These are phyloP conservation scores for Bombus breviceps DNA, from an alignment of 1,140 invertebrate species.

Conservation along the genomic window DNA sequence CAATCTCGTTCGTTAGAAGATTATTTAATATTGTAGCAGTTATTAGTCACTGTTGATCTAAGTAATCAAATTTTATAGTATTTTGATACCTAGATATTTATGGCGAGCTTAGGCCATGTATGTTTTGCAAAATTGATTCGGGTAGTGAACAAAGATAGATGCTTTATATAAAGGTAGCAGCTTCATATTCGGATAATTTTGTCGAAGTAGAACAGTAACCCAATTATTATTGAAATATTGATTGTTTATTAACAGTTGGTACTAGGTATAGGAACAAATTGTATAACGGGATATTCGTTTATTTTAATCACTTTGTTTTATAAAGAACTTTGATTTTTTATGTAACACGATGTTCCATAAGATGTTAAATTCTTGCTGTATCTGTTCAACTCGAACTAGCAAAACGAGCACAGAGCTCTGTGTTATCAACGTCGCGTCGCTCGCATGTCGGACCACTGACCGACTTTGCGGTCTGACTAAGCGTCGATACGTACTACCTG, in stretches of 20 bases:
- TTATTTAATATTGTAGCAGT: not conserved
- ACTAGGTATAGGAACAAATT: too few species aligned
- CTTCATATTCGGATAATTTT: not conserved
- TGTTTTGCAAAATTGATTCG: not conserved
- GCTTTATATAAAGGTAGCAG: not conserved
- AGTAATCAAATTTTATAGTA: not conserved
- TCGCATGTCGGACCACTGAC: too few species aligned
- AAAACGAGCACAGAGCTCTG: not conserved
- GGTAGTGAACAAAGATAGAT: not conserved
- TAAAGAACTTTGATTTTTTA: not conserved
- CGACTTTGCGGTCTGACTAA: constrained; percentile 9
- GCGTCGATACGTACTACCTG: constrained; percentile 17
- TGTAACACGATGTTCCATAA: not conserved
- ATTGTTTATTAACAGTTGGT: too few species aligned
- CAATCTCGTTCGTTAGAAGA: not conserved
- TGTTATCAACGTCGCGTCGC: constrained; percentile 1
- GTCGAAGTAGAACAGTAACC: too few species aligned
- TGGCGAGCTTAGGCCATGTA: too few species aligned
- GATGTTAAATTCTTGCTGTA: not conserved
- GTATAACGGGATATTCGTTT: too few species aligned
- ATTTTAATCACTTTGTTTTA: too few species aligned
- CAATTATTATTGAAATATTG: too few species aligned
- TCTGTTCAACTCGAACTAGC: too few species aligned
- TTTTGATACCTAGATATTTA: not conserved
- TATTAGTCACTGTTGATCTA: not conserved